phyloP scores from a whole-genome alignment of 1,140 invertebrate genomes.

The Zaprionus gabonicus region DNA sequence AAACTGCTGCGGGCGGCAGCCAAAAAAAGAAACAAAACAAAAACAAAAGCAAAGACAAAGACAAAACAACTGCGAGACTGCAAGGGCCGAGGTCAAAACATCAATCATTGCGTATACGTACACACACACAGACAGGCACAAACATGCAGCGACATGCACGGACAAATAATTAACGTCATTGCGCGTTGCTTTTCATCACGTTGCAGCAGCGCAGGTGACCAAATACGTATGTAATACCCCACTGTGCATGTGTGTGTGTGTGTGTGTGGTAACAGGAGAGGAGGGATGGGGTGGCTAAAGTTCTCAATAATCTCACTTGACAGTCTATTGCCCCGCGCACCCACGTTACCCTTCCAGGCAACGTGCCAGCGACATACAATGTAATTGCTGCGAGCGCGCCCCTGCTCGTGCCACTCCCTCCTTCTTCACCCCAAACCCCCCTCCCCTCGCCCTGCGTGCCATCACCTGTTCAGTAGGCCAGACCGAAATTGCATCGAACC shows the following conservation, averaged over 20 bases:
- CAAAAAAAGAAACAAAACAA: constrained; percentile 20
- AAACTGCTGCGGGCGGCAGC: constrained; percentile 23
- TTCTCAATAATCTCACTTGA: not conserved
- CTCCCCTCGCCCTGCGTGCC: constrained; percentile 8
- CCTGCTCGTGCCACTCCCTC: not conserved
- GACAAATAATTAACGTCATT: constrained; percentile 4
- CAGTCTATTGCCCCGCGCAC: not conserved
- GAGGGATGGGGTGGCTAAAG: not conserved
- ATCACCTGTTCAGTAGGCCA: constrained; percentile 69
- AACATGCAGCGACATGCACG: not conserved
- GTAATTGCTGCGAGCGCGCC: constrained; percentile 9
- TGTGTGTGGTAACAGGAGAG: too few relatives aligned
- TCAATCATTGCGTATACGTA: constrained; percentile 1
- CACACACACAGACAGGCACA: not conserved
- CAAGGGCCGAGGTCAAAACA: constrained; percentile 20
- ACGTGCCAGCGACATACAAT: constrained; percentile 32
- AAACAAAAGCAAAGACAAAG: constrained; percentile 6
- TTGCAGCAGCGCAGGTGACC: constrained; percentile 49
- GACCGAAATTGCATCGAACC: constrained; percentile 63
- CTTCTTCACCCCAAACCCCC: not conserved
- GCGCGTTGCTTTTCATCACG: constrained; percentile 15
- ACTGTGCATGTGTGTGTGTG: not conserved
- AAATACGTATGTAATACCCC: constrained; percentile 36
- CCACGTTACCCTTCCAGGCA: not conserved
- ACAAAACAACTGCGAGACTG: constrained; percentile 24